A percentile compares a stretch with the other conserved stretches of the same genome.
phyloP scores from a whole-genome alignment of 2,888 invertebrate species.

The Erannis defoliaria region DNA sequence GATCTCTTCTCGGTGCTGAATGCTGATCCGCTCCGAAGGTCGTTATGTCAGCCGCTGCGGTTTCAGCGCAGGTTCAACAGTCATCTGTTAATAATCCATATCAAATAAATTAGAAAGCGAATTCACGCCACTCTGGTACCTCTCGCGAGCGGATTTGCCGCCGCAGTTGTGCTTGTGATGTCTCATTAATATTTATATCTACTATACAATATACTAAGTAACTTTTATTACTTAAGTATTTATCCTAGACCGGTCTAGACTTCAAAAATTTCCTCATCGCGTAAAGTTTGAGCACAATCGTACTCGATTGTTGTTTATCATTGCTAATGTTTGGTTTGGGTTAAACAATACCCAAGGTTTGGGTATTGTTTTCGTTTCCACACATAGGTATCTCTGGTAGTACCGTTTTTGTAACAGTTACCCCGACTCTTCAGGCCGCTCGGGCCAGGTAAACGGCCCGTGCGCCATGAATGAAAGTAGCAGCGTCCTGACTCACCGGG shows the following conservation, averaged over 20 bases:
- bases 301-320: not conserved
- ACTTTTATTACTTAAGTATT: not conserved
- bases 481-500: slow-evolving; percentile 47
- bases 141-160: slow-evolving; percentile 3
- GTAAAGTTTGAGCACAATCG: not conserved
- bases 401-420: slow-evolving; percentile 40
- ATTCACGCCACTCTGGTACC: slow-evolving; percentile 39
- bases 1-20: slow-evolving; percentile 7
- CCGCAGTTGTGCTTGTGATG: not conserved
- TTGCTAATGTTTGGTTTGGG: not conserved
- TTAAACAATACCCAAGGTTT: too few species aligned
- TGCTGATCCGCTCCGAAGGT: slow-evolving; percentile 48
- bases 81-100: slow-evolving; percentile 46
- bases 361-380: not conserved
- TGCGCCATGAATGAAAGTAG: slow-evolving; percentile 50
- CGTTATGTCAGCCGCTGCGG: slow-evolving; percentile 50
- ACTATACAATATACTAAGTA: too few species aligned
- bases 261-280: not conserved
- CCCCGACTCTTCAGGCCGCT: slow-evolving; percentile 18
- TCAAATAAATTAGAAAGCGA: slow-evolving; percentile 55
- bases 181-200: slow-evolving; percentile 6
- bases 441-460: slow-evolving; percentile 35
- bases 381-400: not conserved
- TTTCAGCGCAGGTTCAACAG: slow-evolving; percentile 45
- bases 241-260: slow-evolving; percentile 3